A percentile compares a stretch with the other conserved stretches of the same genome.
phyloP scores from a whole-genome alignment of 2,113 vertebrate species.

The Coptodon bakossiorum region DNA sequence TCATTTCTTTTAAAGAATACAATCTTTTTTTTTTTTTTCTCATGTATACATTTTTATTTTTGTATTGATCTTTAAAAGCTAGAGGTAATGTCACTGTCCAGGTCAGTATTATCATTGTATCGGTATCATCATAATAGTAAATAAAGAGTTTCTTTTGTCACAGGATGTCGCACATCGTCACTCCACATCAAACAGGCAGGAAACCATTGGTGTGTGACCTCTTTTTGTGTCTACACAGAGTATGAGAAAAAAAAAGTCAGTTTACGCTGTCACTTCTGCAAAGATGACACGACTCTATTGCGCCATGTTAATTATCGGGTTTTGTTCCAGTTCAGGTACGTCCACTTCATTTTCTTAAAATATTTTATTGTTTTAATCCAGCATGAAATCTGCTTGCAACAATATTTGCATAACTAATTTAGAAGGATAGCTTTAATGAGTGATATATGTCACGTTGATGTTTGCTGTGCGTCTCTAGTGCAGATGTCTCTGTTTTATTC shows the following conservation, averaged over 20 bases:
- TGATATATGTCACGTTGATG: rapidly evolving
- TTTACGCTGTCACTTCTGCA: background rate
- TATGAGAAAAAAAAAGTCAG: background rate
- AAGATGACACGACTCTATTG: background rate
- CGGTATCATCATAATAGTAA: background rate
- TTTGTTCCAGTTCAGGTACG: background rate
- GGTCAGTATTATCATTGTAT: background rate
- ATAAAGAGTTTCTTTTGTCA: background rate
- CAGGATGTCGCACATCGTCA: background rate
- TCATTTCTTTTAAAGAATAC: background rate
- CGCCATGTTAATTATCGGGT: background rate
- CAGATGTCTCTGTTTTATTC: background rate
- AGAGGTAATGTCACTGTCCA: background rate
- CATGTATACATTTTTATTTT: background rate
- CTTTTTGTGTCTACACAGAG: background rate
- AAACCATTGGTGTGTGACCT: background rate
- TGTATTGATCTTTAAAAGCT: background rate
- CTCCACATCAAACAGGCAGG: background rate
- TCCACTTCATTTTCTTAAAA: background rate
- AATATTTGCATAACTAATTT: background rate
- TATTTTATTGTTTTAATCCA: background rate
- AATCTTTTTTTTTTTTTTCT: background rate
- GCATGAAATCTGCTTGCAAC: background rate
- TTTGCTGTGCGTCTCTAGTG: background rate
- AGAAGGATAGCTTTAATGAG: background rate